phyloP scores from a whole-genome alignment of 2,113 vertebrate species.

The Calidris pygmaea region DNA sequence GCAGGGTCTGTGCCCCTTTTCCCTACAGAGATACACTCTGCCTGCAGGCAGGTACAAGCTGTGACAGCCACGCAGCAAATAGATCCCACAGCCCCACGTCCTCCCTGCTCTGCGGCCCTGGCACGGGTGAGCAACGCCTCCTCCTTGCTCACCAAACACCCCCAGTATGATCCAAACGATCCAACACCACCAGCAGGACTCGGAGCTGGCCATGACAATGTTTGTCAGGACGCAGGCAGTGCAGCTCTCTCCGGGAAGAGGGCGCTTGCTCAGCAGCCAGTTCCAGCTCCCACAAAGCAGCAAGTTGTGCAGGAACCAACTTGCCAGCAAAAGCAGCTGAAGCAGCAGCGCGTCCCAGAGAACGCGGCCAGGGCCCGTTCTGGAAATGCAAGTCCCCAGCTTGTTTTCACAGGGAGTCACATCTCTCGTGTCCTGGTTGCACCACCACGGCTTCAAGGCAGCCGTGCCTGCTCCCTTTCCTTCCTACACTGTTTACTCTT shows the following conservation, averaged over 20 bases:
- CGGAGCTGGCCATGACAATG: rapidly evolving
- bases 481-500: not conserved
- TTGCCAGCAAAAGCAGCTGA: not conserved
- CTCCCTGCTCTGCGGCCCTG: rapidly evolving
- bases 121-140: rapidly evolving
- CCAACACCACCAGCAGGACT: not conserved
- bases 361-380: rapidly evolving
- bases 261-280: not conserved
- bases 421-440: not conserved
- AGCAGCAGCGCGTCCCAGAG: not conserved
- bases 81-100: not conserved
- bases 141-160: rapidly evolving
- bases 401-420: not conserved
- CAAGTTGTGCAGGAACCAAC: rapidly evolving
- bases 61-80: rapidly evolving
- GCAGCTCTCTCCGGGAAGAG: not conserved
- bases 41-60: not conserved
- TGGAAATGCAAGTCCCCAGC: rapidly evolving
- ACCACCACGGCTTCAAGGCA: not conserved
- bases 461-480: not conserved
- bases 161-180: not conserved
- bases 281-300: not conserved
- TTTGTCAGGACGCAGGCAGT: not conserved
- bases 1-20: not conserved
- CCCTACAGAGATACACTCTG: not conserved